phyloP scores from a whole-genome alignment of 2,113 vertebrate genomes.

The Leiothrix lutea region DNA sequence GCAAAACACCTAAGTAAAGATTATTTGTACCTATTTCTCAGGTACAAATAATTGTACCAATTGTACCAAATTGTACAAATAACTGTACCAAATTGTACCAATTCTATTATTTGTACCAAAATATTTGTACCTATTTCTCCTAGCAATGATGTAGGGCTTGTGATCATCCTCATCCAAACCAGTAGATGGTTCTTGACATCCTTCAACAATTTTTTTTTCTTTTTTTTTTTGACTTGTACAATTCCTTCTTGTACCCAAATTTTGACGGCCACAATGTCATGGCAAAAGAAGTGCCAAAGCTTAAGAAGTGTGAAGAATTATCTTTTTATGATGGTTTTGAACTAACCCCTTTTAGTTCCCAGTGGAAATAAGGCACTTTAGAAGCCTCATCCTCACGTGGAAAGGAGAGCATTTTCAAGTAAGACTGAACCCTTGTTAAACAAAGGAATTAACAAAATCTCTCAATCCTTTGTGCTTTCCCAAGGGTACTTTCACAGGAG shows the following conservation, averaged over 20 bases:
- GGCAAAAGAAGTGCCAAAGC: neutral
- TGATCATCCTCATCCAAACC: neutral
- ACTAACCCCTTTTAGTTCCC: neutral
- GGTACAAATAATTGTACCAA: no score
- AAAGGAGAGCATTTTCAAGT: neutral
- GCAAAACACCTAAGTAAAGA: neutral
- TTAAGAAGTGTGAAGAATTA: neutral
- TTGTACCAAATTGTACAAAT: no score
- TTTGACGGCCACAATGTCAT: accelerated
- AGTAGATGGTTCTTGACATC: neutral
- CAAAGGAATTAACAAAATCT: neutral
- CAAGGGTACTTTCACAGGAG: neutral
- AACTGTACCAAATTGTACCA: no score
- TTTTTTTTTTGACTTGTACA: neutral
- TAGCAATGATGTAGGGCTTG: neutral
- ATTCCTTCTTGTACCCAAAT: neutral
- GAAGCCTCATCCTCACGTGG: neutral
- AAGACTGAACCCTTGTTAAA: neutral
- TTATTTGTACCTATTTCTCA: no score
- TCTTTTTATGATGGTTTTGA: neutral
- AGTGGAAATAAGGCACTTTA: neutral
- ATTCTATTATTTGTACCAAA: no score
- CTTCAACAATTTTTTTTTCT: neutral
- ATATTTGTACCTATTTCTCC: neutral
- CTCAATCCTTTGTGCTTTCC: neutral